A percentile compares a stretch with the other conserved stretches of the same genome.
These are phyloP conservation scores for Thomomys bottae DNA, from an alignment of 2,113 vertebrate species.

Conservation along the genomic window DNA sequence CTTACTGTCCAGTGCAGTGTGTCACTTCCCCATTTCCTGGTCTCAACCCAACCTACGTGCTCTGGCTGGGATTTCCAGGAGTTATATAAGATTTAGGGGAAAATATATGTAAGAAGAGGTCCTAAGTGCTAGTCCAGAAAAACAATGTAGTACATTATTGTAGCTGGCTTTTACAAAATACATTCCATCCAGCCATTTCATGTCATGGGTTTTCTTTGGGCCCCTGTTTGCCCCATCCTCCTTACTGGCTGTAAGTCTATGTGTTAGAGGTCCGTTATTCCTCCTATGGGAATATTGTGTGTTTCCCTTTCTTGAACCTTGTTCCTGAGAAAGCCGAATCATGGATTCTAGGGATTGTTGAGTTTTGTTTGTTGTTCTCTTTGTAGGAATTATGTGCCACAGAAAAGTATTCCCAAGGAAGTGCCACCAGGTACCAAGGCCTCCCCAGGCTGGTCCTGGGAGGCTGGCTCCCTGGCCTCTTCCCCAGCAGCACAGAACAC, in stretches of 20 bases:
- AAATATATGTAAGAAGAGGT: neutral
- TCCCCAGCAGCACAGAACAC: slow-evolving; percentile 61
- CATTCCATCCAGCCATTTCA: neutral
- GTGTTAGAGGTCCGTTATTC: no score
- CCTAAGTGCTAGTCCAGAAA: neutral
- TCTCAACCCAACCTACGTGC: accelerated
- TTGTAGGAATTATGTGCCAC: slow-evolving; percentile 82
- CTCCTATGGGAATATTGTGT: neutral
- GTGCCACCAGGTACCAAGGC: slow-evolving; percentile 69
- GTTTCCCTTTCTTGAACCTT: neutral
- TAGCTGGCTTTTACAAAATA: slow-evolving; percentile 21
- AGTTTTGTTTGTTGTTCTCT: slow-evolving; percentile 56
- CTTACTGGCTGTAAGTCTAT: neutral
- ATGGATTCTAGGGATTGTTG: neutral
- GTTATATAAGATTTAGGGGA: neutral
- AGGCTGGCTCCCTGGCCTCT: slow-evolving; percentile 74
- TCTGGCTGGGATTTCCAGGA: neutral
- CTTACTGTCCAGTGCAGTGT: neutral
- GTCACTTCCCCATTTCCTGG: neutral
- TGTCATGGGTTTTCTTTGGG: neutral
- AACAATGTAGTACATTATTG: neutral
- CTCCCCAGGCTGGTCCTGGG: slow-evolving; percentile 70
- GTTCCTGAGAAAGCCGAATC: neutral
- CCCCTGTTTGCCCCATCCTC: neutral
- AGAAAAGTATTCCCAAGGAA: slow-evolving; percentile 76